Conservation (phyloP, 2,797 vertebrate species). For the Scomberomorus guttatus region DNA sequence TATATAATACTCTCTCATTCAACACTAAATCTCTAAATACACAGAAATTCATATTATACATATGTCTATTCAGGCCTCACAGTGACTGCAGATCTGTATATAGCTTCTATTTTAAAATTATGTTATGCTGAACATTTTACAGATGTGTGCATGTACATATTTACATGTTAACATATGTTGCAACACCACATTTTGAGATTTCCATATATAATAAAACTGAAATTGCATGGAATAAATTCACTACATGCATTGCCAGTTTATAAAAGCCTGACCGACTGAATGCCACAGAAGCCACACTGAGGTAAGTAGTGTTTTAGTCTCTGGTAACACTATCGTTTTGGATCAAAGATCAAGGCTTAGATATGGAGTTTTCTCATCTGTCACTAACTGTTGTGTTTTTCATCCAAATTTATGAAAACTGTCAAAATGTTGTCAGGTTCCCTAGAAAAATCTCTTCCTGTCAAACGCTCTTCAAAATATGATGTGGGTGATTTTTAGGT, state of each 20-base stretch:
- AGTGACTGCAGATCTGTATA: too few species aligned
- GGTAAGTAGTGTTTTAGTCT: background rate
- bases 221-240: too few species aligned
- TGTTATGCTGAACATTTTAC: too few species aligned
- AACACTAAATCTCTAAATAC: slow-evolving; percentile 7
- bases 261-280: background rate
- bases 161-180: too few species aligned
- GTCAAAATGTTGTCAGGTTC: background rate
- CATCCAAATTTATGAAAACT: background rate
- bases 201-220: too few species aligned
- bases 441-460: background rate
- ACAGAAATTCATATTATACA: background rate
- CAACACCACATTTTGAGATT: too few species aligned
- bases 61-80: too few species aligned
- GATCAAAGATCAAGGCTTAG: too few species aligned
- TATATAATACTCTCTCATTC: slow-evolving; percentile 34
- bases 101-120: too few species aligned
- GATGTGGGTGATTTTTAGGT: background rate
- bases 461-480: slow-evolving; percentile 9
- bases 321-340: too few species aligned
- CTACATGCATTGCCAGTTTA: background rate
- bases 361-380: background rate
- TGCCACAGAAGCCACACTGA: background rate
- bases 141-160: too few species aligned
- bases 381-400: background rate